Percentiles rank a stretch among this genome's conserved stretches.
Evolutionary conservation across 2,113 vertebrate species (phyloP).

Genomic region (Phaetusa simplex): DNA sequence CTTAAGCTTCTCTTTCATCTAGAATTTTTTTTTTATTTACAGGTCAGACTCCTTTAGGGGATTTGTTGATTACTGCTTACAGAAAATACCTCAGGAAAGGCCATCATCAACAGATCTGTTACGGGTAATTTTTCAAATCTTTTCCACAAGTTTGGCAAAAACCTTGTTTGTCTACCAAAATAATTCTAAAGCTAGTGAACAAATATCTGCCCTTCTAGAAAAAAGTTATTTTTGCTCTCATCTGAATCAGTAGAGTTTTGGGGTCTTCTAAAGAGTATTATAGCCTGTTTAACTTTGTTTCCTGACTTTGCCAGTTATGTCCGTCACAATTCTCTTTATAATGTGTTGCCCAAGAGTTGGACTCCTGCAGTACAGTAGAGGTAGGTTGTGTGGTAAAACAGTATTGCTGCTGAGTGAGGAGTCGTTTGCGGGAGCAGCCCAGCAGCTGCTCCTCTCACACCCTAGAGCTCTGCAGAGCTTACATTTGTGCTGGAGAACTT

Average conservation of each 20-base stretch:
- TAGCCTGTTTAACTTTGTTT: not conserved
- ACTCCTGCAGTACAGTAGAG: not conserved
- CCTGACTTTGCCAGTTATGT: not conserved
- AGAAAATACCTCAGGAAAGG: slow-evolving; percentile 99
- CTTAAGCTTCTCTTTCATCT: not conserved
- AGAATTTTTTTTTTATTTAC: slow-evolving; percentile 8
- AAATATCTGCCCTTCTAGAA: not conserved
- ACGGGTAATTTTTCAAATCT: slow-evolving; percentile 81
- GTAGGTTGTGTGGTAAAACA: not conserved
- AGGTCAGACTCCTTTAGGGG: slow-evolving; percentile 95
- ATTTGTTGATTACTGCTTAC: slow-evolving; percentile 99
- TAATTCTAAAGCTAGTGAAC: not conserved
- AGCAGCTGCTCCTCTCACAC: not conserved
- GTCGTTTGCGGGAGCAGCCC: not conserved
- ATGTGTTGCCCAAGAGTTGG: not conserved
- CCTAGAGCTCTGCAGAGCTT: not conserved
- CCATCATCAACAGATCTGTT: slow-evolving; percentile 92
- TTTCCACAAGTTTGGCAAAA: not conserved
- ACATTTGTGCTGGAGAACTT: not conserved
- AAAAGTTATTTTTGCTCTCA: not conserved
- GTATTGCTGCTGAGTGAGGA: not conserved
- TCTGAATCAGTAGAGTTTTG: not conserved
- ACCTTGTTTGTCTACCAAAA: not conserved
- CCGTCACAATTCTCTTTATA: not conserved
- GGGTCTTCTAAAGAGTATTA: not conserved